Conservation (phyloP, 2,888 invertebrate genomes). For the Machimus rusticus region DNA sequence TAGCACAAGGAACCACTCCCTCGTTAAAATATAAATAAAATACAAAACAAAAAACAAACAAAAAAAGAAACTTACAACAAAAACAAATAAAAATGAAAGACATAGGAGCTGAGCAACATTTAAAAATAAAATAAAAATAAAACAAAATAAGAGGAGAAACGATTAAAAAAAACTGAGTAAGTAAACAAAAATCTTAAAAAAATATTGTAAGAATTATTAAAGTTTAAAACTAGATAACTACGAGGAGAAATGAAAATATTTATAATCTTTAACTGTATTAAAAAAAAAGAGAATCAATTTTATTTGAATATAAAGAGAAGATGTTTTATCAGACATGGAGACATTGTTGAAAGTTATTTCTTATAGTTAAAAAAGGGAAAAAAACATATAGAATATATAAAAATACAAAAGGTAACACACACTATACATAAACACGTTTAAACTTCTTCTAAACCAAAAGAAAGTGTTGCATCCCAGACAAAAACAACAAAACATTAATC, state of each 20-base stretch:
- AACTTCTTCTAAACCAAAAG: background rate
- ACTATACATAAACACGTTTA: background rate
- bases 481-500: background rate
- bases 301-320: slow-evolving; percentile 21
- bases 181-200: background rate
- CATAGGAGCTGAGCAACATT: background rate
- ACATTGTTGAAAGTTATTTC: slow-evolving; percentile 39
- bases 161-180: background rate
- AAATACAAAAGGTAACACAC: slow-evolving; percentile 7
- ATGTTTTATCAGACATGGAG: slow-evolving; percentile 38
- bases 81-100: slow-evolving; percentile 10
- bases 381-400: background rate
- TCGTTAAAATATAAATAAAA: slow-evolving; percentile 43
- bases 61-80: background rate
- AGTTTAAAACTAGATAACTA: slow-evolving; percentile 1
- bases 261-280: slow-evolving; percentile 26
- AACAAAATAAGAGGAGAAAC: background rate
- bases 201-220: slow-evolving; percentile 4
- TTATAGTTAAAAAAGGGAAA: slow-evolving; percentile 28
- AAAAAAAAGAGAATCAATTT: slow-evolving; percentile 24
- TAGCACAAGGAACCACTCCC: slow-evolving; percentile 50
- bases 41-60: slow-evolving; percentile 6
- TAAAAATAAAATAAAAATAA: background rate
- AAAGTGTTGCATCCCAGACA: background rate
- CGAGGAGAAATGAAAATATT: slow-evolving; percentile 21